A percentile compares a stretch with the other conserved stretches of the same genome.
These are phyloP conservation scores for Talpa occidentalis DNA, from an alignment of 2,113 vertebrate species.

Conservation along the genomic window DNA sequence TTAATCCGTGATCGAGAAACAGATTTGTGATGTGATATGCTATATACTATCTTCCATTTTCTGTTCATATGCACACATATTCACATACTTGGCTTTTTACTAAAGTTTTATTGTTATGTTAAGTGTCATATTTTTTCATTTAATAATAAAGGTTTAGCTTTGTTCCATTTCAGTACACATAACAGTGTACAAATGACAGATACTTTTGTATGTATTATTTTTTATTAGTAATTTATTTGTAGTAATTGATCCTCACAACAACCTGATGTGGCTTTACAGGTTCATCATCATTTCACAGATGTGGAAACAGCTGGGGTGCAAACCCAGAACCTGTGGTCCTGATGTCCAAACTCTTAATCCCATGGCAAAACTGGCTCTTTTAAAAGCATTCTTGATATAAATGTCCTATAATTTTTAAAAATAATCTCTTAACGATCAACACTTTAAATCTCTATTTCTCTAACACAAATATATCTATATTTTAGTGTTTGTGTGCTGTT, in stretches of 20 bases:
- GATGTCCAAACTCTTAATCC: neutral
- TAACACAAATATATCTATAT: neutral
- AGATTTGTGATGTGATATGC: neutral
- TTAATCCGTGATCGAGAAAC: neutral
- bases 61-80: neutral
- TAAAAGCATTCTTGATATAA: neutral
- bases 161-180: neutral
- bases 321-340: neutral
- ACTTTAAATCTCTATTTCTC: slow-evolving; percentile 18
- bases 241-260: neutral
- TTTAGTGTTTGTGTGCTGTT: neutral
- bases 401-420: neutral
- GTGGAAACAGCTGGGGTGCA: neutral
- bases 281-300: neutral
- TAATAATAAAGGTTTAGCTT: slow-evolving; percentile 3
- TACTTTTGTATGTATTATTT: neutral
- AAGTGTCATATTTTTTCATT: neutral
- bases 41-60: neutral
- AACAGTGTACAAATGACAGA: neutral
- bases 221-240: neutral
- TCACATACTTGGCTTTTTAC: neutral
- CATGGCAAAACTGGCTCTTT: neutral
- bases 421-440: neutral
- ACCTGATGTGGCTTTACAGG: neutral
- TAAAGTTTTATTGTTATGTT: neutral